Conservation (phyloP, 2,888 invertebrate genomes). For the Eulithis testata region DNA sequence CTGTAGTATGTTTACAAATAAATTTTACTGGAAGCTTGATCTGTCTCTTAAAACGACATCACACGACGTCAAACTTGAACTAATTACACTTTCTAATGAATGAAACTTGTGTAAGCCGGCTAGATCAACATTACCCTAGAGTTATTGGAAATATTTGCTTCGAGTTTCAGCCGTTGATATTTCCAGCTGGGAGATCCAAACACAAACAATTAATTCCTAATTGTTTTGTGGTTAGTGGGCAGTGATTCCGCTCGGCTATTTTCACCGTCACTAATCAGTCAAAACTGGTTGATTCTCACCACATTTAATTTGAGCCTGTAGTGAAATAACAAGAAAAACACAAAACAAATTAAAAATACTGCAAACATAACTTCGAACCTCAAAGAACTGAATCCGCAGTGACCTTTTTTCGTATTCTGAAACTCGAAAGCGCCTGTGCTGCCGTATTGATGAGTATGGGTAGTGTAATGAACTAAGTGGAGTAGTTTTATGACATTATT, state of each 20-base stretch:
- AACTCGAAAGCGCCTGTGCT: no score
- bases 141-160: slow-evolving; percentile 26
- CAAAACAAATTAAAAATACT: no score
- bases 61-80: background rate
- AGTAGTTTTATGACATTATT: no score
- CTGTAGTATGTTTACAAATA: no score
- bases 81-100: slow-evolving; percentile 3
- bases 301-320: background rate
- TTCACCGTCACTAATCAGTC: slow-evolving; percentile 17
- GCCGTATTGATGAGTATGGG: no score
- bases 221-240: slow-evolving; percentile 24
- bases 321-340: no score
- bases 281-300: background rate
- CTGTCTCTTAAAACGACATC: no score
- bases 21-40: no score
- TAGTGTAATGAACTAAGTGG: no score
- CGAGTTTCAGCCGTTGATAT: slow-evolving; percentile 21
- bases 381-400: no score
- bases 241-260: slow-evolving; percentile 20
- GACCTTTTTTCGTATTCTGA: no score
- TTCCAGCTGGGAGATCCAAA: slow-evolving; percentile 18
- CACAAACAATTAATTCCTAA: slow-evolving; percentile 30
- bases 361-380: no score
- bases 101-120: slow-evolving; percentile 1
- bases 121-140: slow-evolving; percentile 21